phyloP scores from a whole-genome alignment of 2,797 vertebrate genomes.

The Rhadinocentrus ornatus region DNA sequence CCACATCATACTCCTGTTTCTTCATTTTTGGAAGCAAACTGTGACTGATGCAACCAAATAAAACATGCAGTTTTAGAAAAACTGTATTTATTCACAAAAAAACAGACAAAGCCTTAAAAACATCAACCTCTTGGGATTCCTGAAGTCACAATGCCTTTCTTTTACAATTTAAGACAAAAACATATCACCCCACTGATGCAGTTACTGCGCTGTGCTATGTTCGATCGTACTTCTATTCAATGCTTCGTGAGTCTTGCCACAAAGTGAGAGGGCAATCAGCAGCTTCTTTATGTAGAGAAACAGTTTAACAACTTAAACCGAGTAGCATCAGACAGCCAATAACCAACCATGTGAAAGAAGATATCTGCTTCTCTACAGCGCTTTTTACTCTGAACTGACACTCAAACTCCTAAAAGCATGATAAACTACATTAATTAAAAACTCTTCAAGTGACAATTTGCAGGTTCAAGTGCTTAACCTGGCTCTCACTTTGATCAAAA shows the following conservation, averaged over 20 bases:
- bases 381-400: constrained; percentile 3
- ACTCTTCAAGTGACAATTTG: constrained; percentile 35
- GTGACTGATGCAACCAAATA: neutral
- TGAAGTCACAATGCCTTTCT: constrained; percentile 27
- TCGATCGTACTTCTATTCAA: constrained; percentile 30
- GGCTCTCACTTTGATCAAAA: constrained; percentile 44
- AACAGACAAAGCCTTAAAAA: constrained; percentile 50
- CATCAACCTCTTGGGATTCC: constrained; percentile 34
- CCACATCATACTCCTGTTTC: neutral
- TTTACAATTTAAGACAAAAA: constrained; percentile 46
- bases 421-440: constrained; percentile 7
- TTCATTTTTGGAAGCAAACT: neutral
- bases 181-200: constrained; percentile 13
- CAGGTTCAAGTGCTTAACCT: constrained; percentile 35
- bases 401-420: constrained; percentile 11
- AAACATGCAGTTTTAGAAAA: constrained; percentile 48
- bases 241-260: constrained; percentile 31
- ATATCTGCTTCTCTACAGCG: constrained; percentile 9
- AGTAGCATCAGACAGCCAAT: constrained; percentile 5
- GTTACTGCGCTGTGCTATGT: constrained; percentile 25
- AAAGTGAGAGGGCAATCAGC: constrained; percentile 24
- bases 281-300: constrained; percentile 23
- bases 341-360: constrained; percentile 20
- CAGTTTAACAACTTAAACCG: constrained; percentile 10
- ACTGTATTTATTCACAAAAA: constrained; percentile 64